A percentile compares a stretch with the other conserved stretches of the same genome.
These are phyloP conservation scores for Subacronicta megacephala DNA, from an alignment of 2,888 invertebrate genomes.

Conservation along the genomic window DNA sequence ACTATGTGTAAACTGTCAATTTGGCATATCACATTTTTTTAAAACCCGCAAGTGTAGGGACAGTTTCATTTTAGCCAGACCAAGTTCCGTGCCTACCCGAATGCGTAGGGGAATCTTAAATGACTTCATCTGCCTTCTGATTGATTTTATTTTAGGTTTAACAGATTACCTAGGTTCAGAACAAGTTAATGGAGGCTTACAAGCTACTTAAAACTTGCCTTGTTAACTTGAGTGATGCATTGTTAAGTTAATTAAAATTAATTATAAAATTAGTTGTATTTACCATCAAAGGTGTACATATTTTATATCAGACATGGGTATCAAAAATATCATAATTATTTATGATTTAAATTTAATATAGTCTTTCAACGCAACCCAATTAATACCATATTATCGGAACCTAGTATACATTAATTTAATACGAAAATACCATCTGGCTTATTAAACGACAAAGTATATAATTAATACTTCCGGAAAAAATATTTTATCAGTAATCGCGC, in stretches of 20 bases:
- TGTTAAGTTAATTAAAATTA: too few relatives aligned
- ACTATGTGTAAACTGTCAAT: constrained; percentile 45
- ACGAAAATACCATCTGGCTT: constrained; percentile 15
- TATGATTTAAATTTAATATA: constrained; percentile 37
- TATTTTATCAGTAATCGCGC: constrained; percentile 3
- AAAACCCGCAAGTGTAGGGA: constrained; percentile 31
- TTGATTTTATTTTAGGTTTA: too few relatives aligned
- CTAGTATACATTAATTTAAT: constrained; percentile 25
- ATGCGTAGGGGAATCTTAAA: not conserved
- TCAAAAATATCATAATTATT: constrained; percentile 51
- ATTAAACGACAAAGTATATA: constrained; percentile 20
- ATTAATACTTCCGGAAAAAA: constrained; percentile 5
- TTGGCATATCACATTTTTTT: constrained; percentile 56
- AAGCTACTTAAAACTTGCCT: too few relatives aligned
- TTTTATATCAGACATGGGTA: constrained; percentile 41
- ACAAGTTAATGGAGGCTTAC: too few relatives aligned
- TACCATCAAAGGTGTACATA: constrained; percentile 45
- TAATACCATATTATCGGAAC: constrained; percentile 13
- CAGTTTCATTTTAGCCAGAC: constrained; percentile 14
- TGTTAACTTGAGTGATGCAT: too few relatives aligned
- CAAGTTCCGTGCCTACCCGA: not conserved
- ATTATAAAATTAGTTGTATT: constrained; percentile 11
- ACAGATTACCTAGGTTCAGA: too few relatives aligned
- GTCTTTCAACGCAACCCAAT: constrained; percentile 27
- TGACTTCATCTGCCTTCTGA: too few relatives aligned